Base-by-base conservation (phyloP, 2,113 vertebrate genomes). In the Cygnus buccinator region DNA sequence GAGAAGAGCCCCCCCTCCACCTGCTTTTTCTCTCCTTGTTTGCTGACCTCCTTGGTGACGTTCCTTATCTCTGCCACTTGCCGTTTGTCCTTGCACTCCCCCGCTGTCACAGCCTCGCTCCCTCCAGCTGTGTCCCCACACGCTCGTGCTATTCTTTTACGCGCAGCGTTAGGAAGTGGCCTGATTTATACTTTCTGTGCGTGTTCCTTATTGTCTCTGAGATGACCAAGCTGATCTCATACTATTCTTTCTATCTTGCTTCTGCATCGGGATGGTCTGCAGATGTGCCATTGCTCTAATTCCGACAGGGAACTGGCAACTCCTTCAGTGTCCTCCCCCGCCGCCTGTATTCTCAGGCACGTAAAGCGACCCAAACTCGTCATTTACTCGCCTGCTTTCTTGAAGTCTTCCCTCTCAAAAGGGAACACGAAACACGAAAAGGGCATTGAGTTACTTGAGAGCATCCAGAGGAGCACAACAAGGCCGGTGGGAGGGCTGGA, bases 151-250 rank as follows among this genome's bases (percentile, higher is more conserved):
- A 3, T 72, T 61, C 52, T 50, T 29, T 39, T 3, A 6, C 26
- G 2, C 41, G 14, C 1, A 1, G 20, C 20, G 1, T 19, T 48
- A 15, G 71, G 54, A 55, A 4, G 16, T 15, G 81, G 4, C 12
- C 93, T 89, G 93, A 92, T 92, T 92, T 82, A 86, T 78, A 58
- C 55, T 52, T 63, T 63, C 71, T 46, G 33, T 41, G 76, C 43
- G 16, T 90, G 94, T 29, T 87, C 77, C 57, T 65, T 19, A n/a
- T 65, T 70, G 90, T 65, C 79, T 59, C 68, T 0, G 31, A 83
- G 87, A 74, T 87, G 94, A 74, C 90, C 93, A 46, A n/a, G 87
- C 94, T 87, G 77, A 93, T 79, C 90, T 93, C 90, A 83, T 48
- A 66, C 87, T 83, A 58, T 79, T 79, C 93, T 87, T 89, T 63